Evolutionary conservation across 2,113 vertebrate genomes (phyloP).

Genomic region (Xiphophorus maculatus): DNA sequence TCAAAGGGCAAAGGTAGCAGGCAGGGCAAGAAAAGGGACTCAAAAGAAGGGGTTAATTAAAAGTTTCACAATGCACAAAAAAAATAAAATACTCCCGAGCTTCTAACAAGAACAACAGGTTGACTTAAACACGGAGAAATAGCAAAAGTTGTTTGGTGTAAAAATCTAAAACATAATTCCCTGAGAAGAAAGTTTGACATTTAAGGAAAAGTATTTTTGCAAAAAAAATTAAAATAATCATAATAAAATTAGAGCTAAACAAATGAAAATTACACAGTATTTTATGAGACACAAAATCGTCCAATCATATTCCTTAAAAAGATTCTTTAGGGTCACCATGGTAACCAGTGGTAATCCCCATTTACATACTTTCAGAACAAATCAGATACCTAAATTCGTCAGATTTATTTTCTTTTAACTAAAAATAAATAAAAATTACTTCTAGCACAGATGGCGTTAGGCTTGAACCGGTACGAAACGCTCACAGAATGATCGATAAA

Average conservation of each 20-base stretch:
- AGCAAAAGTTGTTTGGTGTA: too few relatives aligned
- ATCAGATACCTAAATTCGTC: too few relatives aligned
- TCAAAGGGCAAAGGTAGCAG: constrained; percentile 45
- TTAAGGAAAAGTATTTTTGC: not conserved
- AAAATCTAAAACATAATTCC: too few relatives aligned
- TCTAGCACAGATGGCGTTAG: too few relatives aligned
- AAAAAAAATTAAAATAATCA: not conserved
- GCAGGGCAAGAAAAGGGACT: constrained; percentile 31
- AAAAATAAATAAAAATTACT: too few relatives aligned
- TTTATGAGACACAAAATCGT: not conserved
- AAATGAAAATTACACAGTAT: too few relatives aligned
- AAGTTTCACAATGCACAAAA: not conserved
- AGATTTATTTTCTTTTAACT: too few relatives aligned
- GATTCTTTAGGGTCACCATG: not conserved
- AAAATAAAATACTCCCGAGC: not conserved
- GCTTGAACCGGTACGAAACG: too few relatives aligned
- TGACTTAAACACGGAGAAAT: not conserved
- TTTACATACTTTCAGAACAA: not conserved
- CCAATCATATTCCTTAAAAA: not conserved
- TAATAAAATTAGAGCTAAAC: too few relatives aligned
- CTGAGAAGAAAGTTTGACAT: not conserved
- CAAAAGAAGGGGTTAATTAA: not conserved
- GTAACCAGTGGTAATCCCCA: not conserved
- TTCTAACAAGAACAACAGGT: not conserved
- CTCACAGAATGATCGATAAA: too few relatives aligned